Conservation (phyloP, 2,888 invertebrate species). For the Noctua janthina region DNA sequence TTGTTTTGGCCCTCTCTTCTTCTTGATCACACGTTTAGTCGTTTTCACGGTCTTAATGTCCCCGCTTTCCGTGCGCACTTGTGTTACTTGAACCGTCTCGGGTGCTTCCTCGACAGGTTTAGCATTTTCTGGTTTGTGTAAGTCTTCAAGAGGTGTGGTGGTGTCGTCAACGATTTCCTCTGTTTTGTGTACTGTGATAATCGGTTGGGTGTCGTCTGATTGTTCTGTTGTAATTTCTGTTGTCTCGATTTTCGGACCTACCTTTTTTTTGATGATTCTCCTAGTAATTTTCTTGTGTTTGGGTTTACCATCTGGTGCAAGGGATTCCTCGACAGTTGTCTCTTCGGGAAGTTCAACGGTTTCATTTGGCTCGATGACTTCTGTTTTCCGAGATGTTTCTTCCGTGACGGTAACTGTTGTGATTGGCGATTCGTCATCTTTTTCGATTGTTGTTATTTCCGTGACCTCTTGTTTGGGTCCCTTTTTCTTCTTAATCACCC, state of each 20-base stretch:
- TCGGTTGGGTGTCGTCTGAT: slow-evolving; percentile 30
- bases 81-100: slow-evolving; percentile 68
- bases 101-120: slow-evolving; percentile 49
- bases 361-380: slow-evolving; percentile 48
- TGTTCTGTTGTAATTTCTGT: slow-evolving; percentile 64
- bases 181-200: slow-evolving; percentile 32
- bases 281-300: slow-evolving; percentile 61
- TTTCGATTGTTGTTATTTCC: slow-evolving; percentile 58
- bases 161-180: slow-evolving; percentile 43
- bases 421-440: slow-evolving; percentile 56
- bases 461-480: slow-evolving; percentile 56
- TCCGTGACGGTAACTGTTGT: slow-evolving; percentile 46
- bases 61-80: slow-evolving; percentile 64
- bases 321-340: slow-evolving; percentile 53
- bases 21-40: slow-evolving; percentile 49
- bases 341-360: slow-evolving; percentile 64
- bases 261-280: slow-evolving; percentile 71
- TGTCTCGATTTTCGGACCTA: slow-evolving; percentile 70
- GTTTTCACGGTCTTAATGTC: slow-evolving; percentile 73
- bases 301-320: slow-evolving; percentile 49
- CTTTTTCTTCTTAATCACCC: slow-evolving; percentile 47
- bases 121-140: background rate
- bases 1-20: slow-evolving; percentile 47
- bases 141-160: slow-evolving; percentile 20
- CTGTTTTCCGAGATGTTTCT: slow-evolving; percentile 42